Conservation (phyloP, 2,797 vertebrate species). For the Sphaeramia orbicularis region DNA sequence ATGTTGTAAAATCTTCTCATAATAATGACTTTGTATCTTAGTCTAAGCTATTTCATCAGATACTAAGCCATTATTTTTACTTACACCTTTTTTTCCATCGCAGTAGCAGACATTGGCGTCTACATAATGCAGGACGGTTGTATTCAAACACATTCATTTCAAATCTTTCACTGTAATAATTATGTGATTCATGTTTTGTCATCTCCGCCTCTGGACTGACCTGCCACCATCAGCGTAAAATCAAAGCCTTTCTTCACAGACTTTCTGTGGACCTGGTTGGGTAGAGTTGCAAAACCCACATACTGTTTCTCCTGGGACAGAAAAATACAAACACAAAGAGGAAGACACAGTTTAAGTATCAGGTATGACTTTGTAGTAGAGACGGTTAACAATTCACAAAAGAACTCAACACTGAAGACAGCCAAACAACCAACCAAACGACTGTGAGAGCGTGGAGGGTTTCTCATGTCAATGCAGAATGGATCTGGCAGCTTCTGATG, state of each 20-base stretch:
- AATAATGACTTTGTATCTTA: too few species aligned
- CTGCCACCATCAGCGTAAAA: slow-evolving; percentile 98
- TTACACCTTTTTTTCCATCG: too few species aligned
- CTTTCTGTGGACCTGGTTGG: slow-evolving; percentile 97
- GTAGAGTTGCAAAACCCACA: slow-evolving; percentile 96
- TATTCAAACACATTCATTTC: neutral
- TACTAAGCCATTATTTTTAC: too few species aligned
- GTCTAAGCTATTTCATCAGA: too few species aligned
- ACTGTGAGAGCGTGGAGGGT: slow-evolving; percentile 19
- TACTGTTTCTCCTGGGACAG: slow-evolving; percentile 93
- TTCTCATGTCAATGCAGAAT: slow-evolving; percentile 48
- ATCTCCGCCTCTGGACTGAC: slow-evolving; percentile 75
- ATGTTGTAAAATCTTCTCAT: too few species aligned
- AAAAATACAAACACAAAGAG: slow-evolving; percentile 35
- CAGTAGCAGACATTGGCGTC: too few species aligned
- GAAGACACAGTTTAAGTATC: slow-evolving; percentile 13
- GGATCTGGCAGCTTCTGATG: slow-evolving; percentile 25
- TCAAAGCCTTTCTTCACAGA: slow-evolving; percentile 98
- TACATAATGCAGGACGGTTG: too few species aligned
- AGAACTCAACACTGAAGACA: slow-evolving; percentile 14
- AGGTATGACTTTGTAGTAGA: neutral
- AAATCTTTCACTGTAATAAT: neutral
- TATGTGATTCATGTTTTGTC: neutral
- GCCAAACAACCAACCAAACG: slow-evolving; percentile 36
- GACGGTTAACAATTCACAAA: neutral